Evolutionary conservation across 2,113 vertebrate genomes (phyloP).

Genomic region (Anoplopoma fimbria): DNA sequence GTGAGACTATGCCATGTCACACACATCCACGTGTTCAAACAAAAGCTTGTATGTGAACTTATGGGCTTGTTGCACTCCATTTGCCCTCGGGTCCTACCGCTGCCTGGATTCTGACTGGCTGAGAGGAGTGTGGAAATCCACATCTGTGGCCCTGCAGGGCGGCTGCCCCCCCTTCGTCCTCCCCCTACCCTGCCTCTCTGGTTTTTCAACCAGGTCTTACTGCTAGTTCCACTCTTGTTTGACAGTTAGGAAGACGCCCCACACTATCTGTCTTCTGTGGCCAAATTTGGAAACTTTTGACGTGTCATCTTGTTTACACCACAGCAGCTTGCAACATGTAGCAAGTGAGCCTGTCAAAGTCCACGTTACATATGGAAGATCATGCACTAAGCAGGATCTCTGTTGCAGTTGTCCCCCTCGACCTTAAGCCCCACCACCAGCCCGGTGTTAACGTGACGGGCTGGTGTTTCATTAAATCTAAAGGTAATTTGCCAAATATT

Average conservation of each 20-base stretch:
- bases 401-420: background rate
- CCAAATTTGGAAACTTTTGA: constrained; percentile 45
- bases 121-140: constrained; percentile 57
- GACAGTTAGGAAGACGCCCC: constrained; percentile 13
- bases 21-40: constrained; percentile 12
- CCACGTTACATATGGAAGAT: constrained; percentile 25
- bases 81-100: constrained; percentile 19
- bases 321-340: constrained; percentile 39
- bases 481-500: background rate
- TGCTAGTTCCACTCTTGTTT: constrained; percentile 39
- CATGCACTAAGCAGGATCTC: constrained; percentile 3
- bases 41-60: constrained; percentile 24
- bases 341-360: constrained; percentile 49
- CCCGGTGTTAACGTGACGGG: background rate
- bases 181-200: constrained; percentile 1
- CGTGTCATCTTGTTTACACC: constrained; percentile 34
- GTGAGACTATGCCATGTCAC: background rate
- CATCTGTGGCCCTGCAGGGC: constrained; percentile 55
- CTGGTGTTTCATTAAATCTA: too few species aligned
- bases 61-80: constrained; percentile 3
- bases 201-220: constrained; percentile 38
- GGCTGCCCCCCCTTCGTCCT: constrained; percentile 4
- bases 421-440: background rate
- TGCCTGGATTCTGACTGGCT: constrained; percentile 28
- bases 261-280: constrained; percentile 6